Evolutionary conservation across 2,797 vertebrate genomes (phyloP).

Genomic region (Bovichtus variegatus): DNA sequence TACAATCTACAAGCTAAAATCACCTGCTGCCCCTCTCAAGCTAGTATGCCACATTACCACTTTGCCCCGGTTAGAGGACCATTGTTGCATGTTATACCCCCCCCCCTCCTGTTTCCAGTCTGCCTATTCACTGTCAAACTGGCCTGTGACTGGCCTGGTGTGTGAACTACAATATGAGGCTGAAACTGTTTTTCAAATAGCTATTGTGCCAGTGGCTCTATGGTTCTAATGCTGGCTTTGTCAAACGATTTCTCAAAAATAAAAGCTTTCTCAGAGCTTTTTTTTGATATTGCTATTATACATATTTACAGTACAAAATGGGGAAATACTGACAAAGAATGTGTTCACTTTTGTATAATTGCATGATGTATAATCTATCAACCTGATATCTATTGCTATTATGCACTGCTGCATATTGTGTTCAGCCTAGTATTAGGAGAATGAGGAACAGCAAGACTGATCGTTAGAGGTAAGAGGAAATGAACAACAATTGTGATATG

Average conservation of each 20-base stretch:
- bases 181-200: too few relatives aligned
- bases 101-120: background rate
- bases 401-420: background rate
- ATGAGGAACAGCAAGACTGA: conserved; percentile 17
- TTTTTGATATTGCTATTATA: background rate
- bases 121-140: background rate
- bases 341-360: background rate
- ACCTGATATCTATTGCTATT: background rate
- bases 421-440: background rate
- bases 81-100: too few relatives aligned
- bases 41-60: too few relatives aligned
- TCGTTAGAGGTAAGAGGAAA: conserved; percentile 28
- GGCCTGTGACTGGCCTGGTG: background rate
- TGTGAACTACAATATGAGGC: background rate
- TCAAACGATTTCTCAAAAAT: background rate
- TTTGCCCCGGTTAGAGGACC: too few relatives aligned
- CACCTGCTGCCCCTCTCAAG: too few relatives aligned
- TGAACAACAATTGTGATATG: conserved; percentile 9
- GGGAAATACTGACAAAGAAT: background rate
- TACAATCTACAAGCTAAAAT: too few relatives aligned
- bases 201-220: too few relatives aligned
- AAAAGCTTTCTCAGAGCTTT: background rate
- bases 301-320: background rate
- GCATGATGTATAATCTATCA: background rate
- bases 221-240: too few relatives aligned